These are phyloP conservation scores for Griposia aprilina DNA, from an alignment of 2,888 invertebrate genomes.

Conservation along the genomic window DNA sequence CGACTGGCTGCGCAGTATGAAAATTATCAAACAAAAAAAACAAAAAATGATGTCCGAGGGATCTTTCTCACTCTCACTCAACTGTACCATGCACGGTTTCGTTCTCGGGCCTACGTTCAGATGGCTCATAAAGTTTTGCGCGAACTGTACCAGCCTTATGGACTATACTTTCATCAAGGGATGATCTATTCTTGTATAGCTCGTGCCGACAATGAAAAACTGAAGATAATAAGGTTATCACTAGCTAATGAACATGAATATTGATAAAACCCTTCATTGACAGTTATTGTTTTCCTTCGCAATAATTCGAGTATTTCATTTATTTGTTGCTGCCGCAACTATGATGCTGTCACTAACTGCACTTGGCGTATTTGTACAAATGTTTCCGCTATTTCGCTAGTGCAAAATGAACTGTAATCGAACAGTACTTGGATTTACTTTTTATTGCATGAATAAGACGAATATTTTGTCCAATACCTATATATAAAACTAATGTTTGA, in stretches of 20 bases:
- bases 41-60: no score
- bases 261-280: slow-evolving; percentile 17
- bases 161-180: no score
- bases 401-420: background rate
- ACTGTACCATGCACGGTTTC: no score
- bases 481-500: no score
- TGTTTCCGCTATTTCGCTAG: background rate
- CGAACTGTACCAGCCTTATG: no score
- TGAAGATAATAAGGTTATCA: slow-evolving; percentile 37
- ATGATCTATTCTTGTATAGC: slow-evolving; percentile 12
- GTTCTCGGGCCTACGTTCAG: no score
- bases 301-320: background rate
- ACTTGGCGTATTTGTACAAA: background rate
- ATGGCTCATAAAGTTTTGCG: no score
- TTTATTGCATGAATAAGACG: no score
- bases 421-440: background rate
- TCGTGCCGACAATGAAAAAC: slow-evolving; percentile 37
- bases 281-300: slow-evolving; percentile 5
- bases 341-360: background rate
- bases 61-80: no score
- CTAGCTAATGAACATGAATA: slow-evolving; percentile 8
- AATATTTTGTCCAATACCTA: no score
- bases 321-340: slow-evolving; percentile 9
- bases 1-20: no score
- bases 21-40: no score